A percentile compares a stretch with the other conserved stretches of the same genome.
These are phyloP conservation scores for Cassiopea xamachana DNA, from an alignment of 30 jellyfish, hydroid and myxozoan genomes.

Conservation along the genomic window DNA sequence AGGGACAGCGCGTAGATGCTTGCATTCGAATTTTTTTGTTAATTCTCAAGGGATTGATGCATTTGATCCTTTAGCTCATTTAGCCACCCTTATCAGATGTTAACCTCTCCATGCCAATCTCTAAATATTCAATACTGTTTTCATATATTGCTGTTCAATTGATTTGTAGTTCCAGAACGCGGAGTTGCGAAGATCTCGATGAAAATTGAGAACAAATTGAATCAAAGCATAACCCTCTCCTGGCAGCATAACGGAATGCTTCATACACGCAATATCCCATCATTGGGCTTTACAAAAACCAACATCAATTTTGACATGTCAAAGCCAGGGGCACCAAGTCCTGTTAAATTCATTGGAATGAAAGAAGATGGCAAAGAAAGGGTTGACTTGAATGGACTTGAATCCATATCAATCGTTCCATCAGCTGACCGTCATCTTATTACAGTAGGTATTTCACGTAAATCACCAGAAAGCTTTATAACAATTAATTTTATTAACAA, in stretches of 20 bases:
- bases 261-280: not conserved
- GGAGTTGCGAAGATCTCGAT: not conserved
- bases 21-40: no score
- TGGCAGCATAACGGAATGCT: slow-evolving; percentile 17
- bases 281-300: not conserved
- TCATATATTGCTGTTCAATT: not conserved
- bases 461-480: not conserved
- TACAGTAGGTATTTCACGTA: not conserved
- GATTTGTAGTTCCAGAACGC: not conserved
- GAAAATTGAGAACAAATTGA: not conserved
- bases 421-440: slow-evolving; percentile 3
- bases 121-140: not conserved
- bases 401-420: slow-evolving; percentile 8
- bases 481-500: slow-evolving; percentile 17
- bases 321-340: slow-evolving; percentile 4
- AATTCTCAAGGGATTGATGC: no score
- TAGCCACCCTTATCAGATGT: no score
- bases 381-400: slow-evolving; percentile 12
- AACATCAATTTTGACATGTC: not conserved
- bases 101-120: no score
- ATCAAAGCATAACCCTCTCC: not conserved
- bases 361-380: not conserved
- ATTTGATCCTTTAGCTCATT: no score
- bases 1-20: no score
- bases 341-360: slow-evolving; percentile 9